Evolutionary conservation across 2,888 invertebrate species (phyloP), one percentile per base, ranked within the genome.

Genomic region (Plebejus anna): DNA sequence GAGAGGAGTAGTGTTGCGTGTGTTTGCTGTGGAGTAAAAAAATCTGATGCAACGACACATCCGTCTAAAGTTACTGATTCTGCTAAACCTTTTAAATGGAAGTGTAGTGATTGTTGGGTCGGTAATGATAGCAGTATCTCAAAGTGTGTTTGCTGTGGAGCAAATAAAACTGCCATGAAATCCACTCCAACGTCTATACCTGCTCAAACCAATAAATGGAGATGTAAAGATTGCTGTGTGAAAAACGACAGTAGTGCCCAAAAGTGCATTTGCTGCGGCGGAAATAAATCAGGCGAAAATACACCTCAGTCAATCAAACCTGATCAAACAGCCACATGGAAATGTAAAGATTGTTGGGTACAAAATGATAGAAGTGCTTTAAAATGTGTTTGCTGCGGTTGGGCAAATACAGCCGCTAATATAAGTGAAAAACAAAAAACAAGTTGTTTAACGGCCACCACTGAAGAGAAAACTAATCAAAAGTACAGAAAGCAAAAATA

Each of bases 261-360:
- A 1, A 87, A 86, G 70, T 89, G 89, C 79, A 80, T 80, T 9
- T 87, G 87, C 78, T 89, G 89, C 79, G 84, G 86, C 11, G 61
- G 4, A 32, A 32, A 66, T 66, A 66, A 66, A 66, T 32, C 61
- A 0, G n/a, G 32, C 61, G 76, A 77, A 38, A 81, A 79, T 11
- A 4, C 32, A 71, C 77, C 78, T 13, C 47, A 77, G 16, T 66
- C 79, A 9, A 28, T 32, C 13, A 81, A 82, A 66, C 16, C 78
- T 0, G 78, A 78, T 13, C 47, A 77, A 16, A 71, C 79, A 11
- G 32, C 4, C 61, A 81, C 84, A 78, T 90, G 89, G 89, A 86
- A 86, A 78, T 90, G 89, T 81, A 79, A 80, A 2, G 84, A 84
- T 28, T 90, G 89, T 79, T 87, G 85, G 86, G 84, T 88, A 4